Evolutionary conservation across 2,113 vertebrate species (phyloP), one percentile per base, ranked within the genome.

Genomic region (Amphiprion ocellaris): DNA sequence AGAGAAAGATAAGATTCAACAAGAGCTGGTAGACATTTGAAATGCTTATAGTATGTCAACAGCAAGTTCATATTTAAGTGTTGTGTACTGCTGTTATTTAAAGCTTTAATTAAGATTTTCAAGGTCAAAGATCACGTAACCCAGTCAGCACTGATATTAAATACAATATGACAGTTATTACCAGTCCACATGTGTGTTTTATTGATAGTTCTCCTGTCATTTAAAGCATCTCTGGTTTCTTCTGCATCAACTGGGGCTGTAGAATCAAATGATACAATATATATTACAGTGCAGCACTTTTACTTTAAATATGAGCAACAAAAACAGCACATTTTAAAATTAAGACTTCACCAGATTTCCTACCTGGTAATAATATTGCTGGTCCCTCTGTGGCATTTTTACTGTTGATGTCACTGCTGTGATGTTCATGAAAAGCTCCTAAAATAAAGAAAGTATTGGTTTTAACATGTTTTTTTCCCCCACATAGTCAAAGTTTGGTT

Each of bases 321-420:
- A 56, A 7, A 41, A 53, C 1, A 12, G 11, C 19, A 30, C 47
- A 19, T 26, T 41, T n/a, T n/a, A 52, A 61, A 58, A 2, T 50
- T 50, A 8, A 58, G 39, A 21, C 50, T 24, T 56, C 0, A 58
- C 9, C 7, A 3, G 14, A 55, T 55, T 28, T 46, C 52, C 17
- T 44, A 81, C 87, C 83, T 71, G 21, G 46, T 41, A 60, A 67
- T 50, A 53, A 2, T 39, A 19, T 26, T 11, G 19, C 16, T n/a
- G 59, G 33, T 33, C 28, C n/a, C 9, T 37, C 46, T 50, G 77
- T 81, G 23, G 23, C 0, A n/a, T 68, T 69, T n/a, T n/a, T 33
- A 24, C 9, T 26, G 17, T 33, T 46, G 15, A 46, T 19, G 37
- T 21, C 19, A 9, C 44, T 10, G 39, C 12, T 63, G 50, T 60